Base-by-base conservation (phyloP, 2,888 invertebrate species). In the Hylaea fasciaria region DNA sequence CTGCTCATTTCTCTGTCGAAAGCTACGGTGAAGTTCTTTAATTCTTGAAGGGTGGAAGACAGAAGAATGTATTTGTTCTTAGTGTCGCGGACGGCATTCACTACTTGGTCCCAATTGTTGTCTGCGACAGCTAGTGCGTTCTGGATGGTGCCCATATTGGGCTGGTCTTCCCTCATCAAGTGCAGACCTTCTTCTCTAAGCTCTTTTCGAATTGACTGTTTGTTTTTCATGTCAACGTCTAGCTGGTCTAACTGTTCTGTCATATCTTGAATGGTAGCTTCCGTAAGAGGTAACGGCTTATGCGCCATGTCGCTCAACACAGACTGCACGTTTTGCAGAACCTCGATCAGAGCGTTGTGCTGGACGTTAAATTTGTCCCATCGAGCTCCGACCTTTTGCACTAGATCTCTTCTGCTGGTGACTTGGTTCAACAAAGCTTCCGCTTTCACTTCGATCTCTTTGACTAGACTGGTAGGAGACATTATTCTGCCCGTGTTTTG, bases 101-200 rank as follows among this genome's bases (percentile, higher is more conserved):
- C 95, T 0, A 96, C 91, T 82, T 95, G 95, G 78, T 97, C 97
- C 94, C 96, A 97, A 68, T 95, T 95, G 56, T 95, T 94, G 76
- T 97, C 97, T 43, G 96, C 94, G 0, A 95, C 94, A 0, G 96
- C 93, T 0, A 98, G 85, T 47, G 95, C 95, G 71, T 96, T 96
- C 84, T 98, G 97, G 62, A 97, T 95, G 0, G 94, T 94, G 0
- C 96, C 95, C 85, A 96, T 95, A 70, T 96, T 96, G 52, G 95
- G 94, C 76, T 96, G 95, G 86, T 98, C 96, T 88, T 96, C 95
- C 77, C 96, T 95, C 94, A 97, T 95, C 67, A 97, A 86, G 73
- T 95, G 93, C 55, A 96, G 92, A 0, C 97, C 97, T 89, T 97
- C 95, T 75, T 95, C 95, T 73, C 96, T 94, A n/a, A 97, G 90